Evolutionary conservation across 1,140 invertebrate genomes (phyloP).

Genomic region (Bombus sylvicola): DNA sequence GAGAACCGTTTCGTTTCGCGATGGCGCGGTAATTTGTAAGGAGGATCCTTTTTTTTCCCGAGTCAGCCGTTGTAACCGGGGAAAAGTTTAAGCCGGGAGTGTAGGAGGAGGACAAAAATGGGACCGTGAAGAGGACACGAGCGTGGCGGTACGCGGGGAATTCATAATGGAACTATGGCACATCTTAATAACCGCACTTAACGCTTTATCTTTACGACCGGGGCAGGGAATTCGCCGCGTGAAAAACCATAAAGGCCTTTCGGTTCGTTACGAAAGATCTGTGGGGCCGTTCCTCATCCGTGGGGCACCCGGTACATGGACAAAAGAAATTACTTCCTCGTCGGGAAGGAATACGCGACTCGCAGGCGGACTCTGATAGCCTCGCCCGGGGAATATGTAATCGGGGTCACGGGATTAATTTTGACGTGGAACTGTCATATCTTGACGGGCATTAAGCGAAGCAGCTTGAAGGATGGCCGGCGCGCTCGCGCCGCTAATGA

Average conservation of each 20-base stretch:
- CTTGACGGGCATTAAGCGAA: conserved; percentile 17
- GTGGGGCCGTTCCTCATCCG: not conserved
- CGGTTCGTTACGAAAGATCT: not conserved
- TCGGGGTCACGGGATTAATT: conserved; percentile 34
- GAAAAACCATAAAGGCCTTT: conserved; percentile 33
- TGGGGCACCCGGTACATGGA: conserved; percentile 5
- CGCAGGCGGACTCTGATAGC: not conserved
- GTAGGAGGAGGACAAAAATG: too few species aligned
- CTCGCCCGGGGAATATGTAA: conserved; percentile 11
- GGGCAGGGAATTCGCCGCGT: too few species aligned
- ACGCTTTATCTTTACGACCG: conserved; percentile 46
- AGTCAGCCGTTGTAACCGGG: not conserved
- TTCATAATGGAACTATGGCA: conserved; percentile 48
- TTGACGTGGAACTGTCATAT: conserved; percentile 2
- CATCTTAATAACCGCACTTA: conserved; percentile 57
- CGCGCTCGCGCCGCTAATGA: not conserved
- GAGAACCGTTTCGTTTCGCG: too few species aligned
- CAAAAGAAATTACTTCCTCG: conserved; percentile 43
- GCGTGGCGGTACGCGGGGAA: conserved; percentile 20
- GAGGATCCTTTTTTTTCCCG: not conserved
- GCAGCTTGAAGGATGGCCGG: conserved; percentile 9
- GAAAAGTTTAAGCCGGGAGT: not conserved
- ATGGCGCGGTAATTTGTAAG: not conserved
- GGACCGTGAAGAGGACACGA: not conserved
- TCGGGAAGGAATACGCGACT: not conserved